A percentile compares a stretch with the other conserved stretches of the same genome.
These are phyloP conservation scores for Albula goreensis DNA, from an alignment of 2,113 vertebrate genomes.

Conservation along the genomic window DNA sequence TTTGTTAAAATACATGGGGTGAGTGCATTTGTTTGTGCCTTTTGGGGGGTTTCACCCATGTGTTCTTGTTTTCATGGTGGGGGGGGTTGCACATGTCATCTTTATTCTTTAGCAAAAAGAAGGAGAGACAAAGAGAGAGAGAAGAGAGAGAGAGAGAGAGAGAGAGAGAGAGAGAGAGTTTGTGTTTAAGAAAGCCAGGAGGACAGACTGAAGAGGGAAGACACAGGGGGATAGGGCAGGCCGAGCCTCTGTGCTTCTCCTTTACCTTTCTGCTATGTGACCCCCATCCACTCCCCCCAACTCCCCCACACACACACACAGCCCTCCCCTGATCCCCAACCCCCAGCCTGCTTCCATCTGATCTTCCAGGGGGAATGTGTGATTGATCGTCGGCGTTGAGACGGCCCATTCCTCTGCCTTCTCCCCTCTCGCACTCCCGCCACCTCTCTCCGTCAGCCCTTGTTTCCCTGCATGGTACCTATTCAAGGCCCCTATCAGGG, in stretches of 20 bases:
- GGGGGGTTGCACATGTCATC: no score
- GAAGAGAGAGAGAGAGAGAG: not conserved
- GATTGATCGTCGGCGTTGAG: not conserved
- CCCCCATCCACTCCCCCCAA: not conserved
- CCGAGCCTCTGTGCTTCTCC: not conserved
- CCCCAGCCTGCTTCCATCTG: not conserved
- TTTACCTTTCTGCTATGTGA: not conserved
- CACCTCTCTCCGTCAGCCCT: not conserved
- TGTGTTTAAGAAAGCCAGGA: no score
- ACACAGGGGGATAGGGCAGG: not conserved
- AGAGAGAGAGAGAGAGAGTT: not conserved
- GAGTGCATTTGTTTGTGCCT: no score
- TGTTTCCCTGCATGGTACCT: not conserved
- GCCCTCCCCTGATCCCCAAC: not conserved
- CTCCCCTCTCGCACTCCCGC: not conserved
- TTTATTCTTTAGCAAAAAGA: no score
- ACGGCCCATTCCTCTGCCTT: conserved; percentile 2
- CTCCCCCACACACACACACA: not conserved
- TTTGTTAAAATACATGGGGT: no score
- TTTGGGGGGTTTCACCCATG: no score
- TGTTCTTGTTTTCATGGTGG: no score
- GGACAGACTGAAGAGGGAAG: not conserved
- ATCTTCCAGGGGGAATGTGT: not conserved
- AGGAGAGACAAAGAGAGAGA: not conserved
- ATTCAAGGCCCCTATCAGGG: not conserved